Evolutionary conservation across 2,797 vertebrate species (phyloP).

Genomic region (Orientallactaga sibirica): DNA sequence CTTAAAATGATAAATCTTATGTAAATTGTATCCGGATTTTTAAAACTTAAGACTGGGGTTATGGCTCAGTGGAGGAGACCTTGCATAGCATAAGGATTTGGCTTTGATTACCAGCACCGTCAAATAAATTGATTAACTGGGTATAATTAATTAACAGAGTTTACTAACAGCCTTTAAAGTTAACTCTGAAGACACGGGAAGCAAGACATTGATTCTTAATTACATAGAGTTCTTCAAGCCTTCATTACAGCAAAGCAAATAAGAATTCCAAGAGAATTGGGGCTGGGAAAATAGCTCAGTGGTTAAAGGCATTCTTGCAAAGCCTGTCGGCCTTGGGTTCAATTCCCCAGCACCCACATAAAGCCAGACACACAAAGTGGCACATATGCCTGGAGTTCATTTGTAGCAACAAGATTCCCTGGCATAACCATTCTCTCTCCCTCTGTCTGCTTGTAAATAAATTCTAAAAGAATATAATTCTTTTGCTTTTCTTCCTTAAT

Average conservation of each 20-base stretch:
- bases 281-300: no score
- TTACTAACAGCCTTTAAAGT: background rate
- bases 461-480: background rate
- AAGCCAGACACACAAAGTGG: no score
- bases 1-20: constrained; percentile 31
- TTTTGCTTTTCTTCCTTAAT: background rate
- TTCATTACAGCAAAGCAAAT: background rate
- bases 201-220: background rate
- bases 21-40: background rate
- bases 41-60: background rate
- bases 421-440: no score
- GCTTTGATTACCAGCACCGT: background rate
- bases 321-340: no score
- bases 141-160: background rate
- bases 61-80: background rate
- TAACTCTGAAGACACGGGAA: constrained; percentile 9
- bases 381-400: no score
- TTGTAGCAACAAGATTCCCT: no score
- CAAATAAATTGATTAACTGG: background rate
- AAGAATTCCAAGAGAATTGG: background rate
- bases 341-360: no score
- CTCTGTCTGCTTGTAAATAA: no score
- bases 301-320: no score
- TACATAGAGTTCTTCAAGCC: background rate
- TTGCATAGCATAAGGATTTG: background rate